These are phyloP conservation scores for Cryptoprocta ferox DNA, from an alignment of 2,797 vertebrate genomes.

Conservation along the genomic window DNA sequence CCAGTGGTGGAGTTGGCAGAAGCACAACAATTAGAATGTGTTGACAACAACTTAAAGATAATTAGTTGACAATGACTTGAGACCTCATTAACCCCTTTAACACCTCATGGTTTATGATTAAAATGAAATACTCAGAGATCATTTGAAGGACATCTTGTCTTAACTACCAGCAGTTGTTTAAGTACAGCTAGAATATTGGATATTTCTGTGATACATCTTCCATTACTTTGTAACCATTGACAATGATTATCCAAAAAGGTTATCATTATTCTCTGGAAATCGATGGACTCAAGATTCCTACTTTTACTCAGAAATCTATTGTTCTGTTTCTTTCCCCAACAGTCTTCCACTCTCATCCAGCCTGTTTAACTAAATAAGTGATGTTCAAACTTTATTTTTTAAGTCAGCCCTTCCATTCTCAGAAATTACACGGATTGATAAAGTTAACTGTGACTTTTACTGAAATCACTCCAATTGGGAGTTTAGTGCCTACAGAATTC, in stretches of 20 bases:
- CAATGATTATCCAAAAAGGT: not conserved
- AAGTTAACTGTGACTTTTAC: constrained; percentile 9
- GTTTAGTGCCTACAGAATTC: not conserved
- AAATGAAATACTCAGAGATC: constrained; percentile 77
- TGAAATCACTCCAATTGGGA: not conserved
- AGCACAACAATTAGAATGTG: constrained; percentile 86
- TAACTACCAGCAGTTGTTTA: constrained; percentile 31
- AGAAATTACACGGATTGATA: not conserved
- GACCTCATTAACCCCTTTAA: constrained; percentile 89
- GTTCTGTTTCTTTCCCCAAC: not conserved
- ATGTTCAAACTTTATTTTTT: not conserved
- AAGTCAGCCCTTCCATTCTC: not conserved
- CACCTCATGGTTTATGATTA: constrained; percentile 87
- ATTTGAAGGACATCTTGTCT: constrained; percentile 74
- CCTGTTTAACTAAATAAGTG: not conserved
- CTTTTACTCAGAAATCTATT: constrained; percentile 3
- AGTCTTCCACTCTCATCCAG: not conserved
- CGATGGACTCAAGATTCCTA: not conserved
- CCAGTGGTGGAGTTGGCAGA: constrained; percentile 78
- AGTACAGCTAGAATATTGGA: not conserved
- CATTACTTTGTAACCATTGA: not conserved
- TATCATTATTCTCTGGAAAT: not conserved
- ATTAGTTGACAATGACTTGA: constrained; percentile 91
- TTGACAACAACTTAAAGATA: constrained; percentile 90
- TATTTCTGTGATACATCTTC: not conserved